Evolutionary conservation across 53 echinoderm and acorn worm species (phyloP).

Genomic region (Paracentrotus lividus): DNA sequence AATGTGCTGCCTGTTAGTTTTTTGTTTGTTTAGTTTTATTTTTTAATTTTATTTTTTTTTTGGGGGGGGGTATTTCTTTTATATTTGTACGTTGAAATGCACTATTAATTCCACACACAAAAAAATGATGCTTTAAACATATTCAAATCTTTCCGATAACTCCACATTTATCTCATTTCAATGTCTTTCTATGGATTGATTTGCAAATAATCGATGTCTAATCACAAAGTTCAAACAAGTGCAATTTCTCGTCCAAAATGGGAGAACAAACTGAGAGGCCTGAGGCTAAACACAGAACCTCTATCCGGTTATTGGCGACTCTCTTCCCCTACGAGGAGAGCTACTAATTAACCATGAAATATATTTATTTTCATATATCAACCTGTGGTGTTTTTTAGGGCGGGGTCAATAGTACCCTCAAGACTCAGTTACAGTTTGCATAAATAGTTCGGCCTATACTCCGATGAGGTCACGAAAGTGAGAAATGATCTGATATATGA

Average conservation of each 20-base stretch:
- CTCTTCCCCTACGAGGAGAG: conserved; percentile 31
- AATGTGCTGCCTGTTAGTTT: too few species aligned
- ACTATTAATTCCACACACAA: too few species aligned
- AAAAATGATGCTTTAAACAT: too few species aligned
- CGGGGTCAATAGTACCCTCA: conserved; percentile 41
- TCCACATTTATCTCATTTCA: too few species aligned
- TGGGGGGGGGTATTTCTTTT: too few species aligned
- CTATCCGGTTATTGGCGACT: conserved; percentile 50
- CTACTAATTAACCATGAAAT: conserved; percentile 49
- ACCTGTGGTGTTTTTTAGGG: conserved; percentile 30
- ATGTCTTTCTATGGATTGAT: too few species aligned
- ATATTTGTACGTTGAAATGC: too few species aligned
- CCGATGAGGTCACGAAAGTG: neutral
- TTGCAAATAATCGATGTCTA: too few species aligned
- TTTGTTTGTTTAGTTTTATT: too few species aligned
- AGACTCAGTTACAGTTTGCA: neutral
- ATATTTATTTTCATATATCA: conserved; percentile 55
- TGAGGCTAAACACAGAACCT: conserved; percentile 3
- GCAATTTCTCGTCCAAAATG: neutral
- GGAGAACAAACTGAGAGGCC: neutral
- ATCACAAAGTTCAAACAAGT: conserved; percentile 23
- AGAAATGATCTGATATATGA: too few species aligned
- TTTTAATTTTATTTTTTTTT: too few species aligned
- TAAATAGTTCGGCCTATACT: neutral
- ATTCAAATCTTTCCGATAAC: too few species aligned